Percentiles rank a stretch among this genome's conserved stretches.
Evolutionary conservation across 2,113 vertebrate species (phyloP).

Genomic region (Mesoclemmys tuberculata): DNA sequence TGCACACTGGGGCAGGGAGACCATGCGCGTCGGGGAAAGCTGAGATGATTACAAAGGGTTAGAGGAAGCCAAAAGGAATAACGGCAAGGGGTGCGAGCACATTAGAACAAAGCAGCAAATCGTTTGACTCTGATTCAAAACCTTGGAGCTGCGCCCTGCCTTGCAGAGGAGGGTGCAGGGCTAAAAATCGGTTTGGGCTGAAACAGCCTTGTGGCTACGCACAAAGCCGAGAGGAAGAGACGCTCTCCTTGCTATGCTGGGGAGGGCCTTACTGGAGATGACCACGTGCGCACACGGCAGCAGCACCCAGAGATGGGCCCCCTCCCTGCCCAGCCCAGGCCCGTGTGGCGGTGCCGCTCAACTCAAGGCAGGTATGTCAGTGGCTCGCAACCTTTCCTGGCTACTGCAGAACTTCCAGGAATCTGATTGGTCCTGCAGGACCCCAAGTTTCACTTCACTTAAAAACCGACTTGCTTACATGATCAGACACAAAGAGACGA

Average conservation of each 20-base stretch:
- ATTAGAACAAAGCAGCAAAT: neutral
- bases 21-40: neutral
- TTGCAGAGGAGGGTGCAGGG: neutral
- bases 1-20: neutral
- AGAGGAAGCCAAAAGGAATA: neutral
- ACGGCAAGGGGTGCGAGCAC: neutral
- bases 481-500: too few species aligned
- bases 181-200: neutral
- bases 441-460: too few species aligned
- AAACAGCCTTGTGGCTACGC: neutral
- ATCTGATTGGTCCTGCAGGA: too few species aligned
- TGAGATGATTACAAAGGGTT: neutral
- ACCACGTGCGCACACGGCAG: neutral
- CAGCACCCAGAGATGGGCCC: neutral
- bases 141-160: neutral
- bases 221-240: neutral
- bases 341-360: too few species aligned
- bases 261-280: neutral
- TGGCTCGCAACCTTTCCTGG: too few species aligned
- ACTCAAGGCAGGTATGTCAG: too few species aligned
- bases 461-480: too few species aligned
- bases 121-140: neutral
- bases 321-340: too few species aligned
- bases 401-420: too few species aligned
- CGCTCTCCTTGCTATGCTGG: fast-evolving